phyloP scores from a whole-genome alignment of 2,113 vertebrate species.

The Collichthys lucidus region DNA sequence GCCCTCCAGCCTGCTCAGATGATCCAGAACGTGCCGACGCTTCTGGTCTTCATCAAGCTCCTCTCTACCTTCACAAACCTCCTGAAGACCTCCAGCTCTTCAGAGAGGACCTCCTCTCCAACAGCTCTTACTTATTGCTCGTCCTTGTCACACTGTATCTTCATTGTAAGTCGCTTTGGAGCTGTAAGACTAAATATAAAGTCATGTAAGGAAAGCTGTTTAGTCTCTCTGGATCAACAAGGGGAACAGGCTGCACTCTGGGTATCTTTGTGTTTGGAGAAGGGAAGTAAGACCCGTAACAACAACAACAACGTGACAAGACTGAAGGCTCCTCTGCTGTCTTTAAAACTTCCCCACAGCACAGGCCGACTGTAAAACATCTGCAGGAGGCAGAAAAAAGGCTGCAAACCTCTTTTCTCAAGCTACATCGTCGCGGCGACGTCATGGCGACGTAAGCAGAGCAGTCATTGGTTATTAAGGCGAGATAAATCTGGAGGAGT shows the following conservation, averaged over 20 bases:
- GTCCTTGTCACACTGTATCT: too few species aligned
- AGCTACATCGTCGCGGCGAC: neutral
- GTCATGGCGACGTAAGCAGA: neutral
- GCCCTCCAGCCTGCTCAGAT: too few species aligned
- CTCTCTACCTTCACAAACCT: too few species aligned
- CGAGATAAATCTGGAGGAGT: neutral
- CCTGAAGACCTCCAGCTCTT: too few species aligned
- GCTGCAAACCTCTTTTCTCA: neutral
- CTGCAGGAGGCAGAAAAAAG: neutral
- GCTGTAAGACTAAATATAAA: too few species aligned
- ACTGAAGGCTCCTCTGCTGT: neutral
- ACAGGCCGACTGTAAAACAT: neutral
- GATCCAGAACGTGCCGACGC: too few species aligned
- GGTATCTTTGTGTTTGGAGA: neutral
- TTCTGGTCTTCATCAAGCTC: too few species aligned
- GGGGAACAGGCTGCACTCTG: neutral
- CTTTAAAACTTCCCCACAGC: too few species aligned
- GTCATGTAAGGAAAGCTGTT: neutral
- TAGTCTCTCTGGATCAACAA: neutral
- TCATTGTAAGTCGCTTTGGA: too few species aligned
- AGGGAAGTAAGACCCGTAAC: neutral
- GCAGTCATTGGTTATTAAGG: neutral
- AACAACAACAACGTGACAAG: neutral
- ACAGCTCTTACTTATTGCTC: too few species aligned
- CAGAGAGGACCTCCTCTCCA: too few species aligned